A percentile compares a stretch with the other conserved stretches of the same genome.
Evolutionary conservation across 2,113 vertebrate species (phyloP).

Genomic region (Orthochromis indermauri): DNA sequence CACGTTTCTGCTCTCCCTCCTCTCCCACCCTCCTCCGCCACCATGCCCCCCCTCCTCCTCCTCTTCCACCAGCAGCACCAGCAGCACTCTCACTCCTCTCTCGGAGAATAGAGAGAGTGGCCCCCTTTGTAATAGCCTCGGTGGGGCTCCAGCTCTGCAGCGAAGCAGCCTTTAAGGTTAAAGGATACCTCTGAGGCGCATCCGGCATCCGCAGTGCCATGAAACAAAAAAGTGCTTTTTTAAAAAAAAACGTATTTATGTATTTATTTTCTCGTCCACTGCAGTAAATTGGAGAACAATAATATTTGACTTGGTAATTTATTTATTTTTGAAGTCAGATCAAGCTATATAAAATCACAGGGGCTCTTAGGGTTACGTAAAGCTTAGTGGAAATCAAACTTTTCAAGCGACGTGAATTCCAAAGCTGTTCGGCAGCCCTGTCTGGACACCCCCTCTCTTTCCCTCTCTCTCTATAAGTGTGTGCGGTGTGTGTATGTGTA

Average conservation of each 20-base stretch:
- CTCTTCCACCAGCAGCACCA: background rate
- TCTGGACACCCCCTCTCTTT: background rate
- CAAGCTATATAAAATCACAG: background rate
- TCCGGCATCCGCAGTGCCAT: background rate
- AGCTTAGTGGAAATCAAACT: background rate
- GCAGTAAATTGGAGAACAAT: background rate
- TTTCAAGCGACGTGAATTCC: background rate
- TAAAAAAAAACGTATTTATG: background rate
- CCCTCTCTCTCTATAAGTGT: background rate
- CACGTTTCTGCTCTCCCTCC: conserved; percentile 31
- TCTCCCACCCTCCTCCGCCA: background rate
- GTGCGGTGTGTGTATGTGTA: background rate
- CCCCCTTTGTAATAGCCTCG: conserved; percentile 16
- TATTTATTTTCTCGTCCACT: background rate
- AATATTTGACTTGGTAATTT: background rate
- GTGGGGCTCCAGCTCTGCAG: conserved; percentile 21
- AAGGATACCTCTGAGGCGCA: conserved; percentile 1
- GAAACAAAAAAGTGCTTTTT: background rate
- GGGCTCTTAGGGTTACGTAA: background rate
- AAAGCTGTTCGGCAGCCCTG: background rate
- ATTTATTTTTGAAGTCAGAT: background rate
- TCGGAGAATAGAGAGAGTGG: conserved; percentile 28
- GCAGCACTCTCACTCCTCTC: conserved; percentile 12
- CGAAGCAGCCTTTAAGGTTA: background rate
- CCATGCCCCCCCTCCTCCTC: background rate